Base-by-base conservation (phyloP, 2,113 vertebrate species). In the Seriola rivoliana region DNA sequence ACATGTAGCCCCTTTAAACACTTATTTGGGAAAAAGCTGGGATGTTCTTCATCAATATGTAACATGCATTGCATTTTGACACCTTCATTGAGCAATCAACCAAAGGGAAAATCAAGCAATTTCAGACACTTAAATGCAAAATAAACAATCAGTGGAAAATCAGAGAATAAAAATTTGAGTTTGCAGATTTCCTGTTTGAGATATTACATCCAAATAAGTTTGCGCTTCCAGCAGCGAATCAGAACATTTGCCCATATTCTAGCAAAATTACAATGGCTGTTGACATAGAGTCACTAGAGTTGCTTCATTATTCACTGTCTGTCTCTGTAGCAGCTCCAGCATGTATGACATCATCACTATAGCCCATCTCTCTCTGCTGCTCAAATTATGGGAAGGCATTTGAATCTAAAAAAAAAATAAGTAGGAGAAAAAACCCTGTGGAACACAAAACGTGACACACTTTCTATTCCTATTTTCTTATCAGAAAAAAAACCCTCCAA, bases 181-280 rank as follows among this genome's bases (percentile, higher is more conserved):
- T 69, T 13, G 21, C 25, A 54, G 29, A 67, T 4, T 32, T 60
- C 16, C 25, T 72, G 29, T 80, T 80, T 19, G 54, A 71, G 50
- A 71, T 23, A 6, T 4, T 8, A 34, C 48, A 59, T 17, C 55
- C 17, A 13, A 59, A 72, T 44, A 29, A 57, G 52, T 55, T 12
- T 63, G 14, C 1, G 4, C 11, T 42, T 67, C 70, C 63, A 70
- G 36, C 5, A 29, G 46, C 55, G 58, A 75, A 46, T 57, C 50
- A 34, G 14, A 71, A 71, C 21, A 58, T 29, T 29, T 36, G 25
- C 21, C 25, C 10, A 60, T 46, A 64, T 46, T 71, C 77, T 42
- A 25, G 68, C 14, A 58, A 17, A 58, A 17, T 23, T 34, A 0
- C 50, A 9, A 16, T 2, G 21, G 0, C 52, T 78, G 67, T 50